Conservation (phyloP, 64 coral and sea anemone genomes). For the Montipora cactus region DNA sequence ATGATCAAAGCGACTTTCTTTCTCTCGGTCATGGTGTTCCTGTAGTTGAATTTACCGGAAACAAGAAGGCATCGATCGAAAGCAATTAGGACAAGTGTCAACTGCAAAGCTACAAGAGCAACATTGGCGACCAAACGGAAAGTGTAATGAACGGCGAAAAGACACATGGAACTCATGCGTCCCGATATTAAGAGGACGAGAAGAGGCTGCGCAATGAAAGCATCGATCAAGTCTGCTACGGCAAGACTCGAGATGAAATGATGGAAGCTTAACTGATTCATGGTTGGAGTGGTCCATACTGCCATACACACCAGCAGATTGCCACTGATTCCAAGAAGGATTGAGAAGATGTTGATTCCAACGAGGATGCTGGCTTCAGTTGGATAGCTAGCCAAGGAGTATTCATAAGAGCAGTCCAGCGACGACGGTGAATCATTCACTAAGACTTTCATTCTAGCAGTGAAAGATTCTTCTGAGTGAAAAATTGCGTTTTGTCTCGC, state of each 20-base stretch:
- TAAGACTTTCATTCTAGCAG: background rate
- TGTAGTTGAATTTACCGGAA: constrained; percentile 47
- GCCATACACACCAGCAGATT: constrained; percentile 80
- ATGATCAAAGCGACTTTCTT: constrained; percentile 55
- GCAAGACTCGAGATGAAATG: constrained; percentile 83
- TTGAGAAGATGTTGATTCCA: constrained; percentile 54
- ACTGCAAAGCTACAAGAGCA: constrained; percentile 64
- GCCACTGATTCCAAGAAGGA: constrained; percentile 68
- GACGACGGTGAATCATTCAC: background rate
- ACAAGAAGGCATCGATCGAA: constrained; percentile 84
- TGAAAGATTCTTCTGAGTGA: too few relatives aligned
- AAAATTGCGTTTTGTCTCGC: too few relatives aligned
- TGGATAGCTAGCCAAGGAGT: background rate
- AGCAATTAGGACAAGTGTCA: constrained; percentile 75
- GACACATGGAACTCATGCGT: constrained; percentile 26
- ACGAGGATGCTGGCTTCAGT: constrained; percentile 30
- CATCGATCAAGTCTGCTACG: constrained; percentile 76
- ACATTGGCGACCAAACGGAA: constrained; percentile 86
- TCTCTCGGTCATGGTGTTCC: constrained; percentile 65
- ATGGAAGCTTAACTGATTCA: constrained; percentile 70
- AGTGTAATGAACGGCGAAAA: constrained; percentile 22
- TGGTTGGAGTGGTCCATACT: constrained; percentile 64
- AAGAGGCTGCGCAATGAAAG: constrained; percentile 74
- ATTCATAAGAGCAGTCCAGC: background rate
- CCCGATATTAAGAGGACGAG: constrained; percentile 59